Percentiles rank a stretch among this genome's conserved stretches.
Conservation (phyloP, 2,797 vertebrate species). For the Mormyrops boulengeri region DNA sequence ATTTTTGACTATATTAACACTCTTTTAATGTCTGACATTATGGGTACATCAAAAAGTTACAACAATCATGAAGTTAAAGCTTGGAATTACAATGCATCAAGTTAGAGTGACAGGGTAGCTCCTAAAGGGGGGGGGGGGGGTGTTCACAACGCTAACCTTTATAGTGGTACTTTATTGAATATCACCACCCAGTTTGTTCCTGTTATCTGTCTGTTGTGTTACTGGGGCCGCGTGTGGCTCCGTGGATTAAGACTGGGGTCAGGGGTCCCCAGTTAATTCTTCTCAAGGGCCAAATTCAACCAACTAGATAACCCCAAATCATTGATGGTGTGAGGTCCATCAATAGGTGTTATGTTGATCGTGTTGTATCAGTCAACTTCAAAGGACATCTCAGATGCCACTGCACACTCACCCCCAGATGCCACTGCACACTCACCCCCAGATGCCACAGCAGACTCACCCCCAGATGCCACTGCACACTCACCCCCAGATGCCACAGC, state of each 20-base stretch:
- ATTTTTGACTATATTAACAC: conserved; percentile 14
- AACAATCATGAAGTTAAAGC: background rate
- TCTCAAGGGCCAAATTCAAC: background rate
- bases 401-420: too few relatives aligned
- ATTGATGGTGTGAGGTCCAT: too few relatives aligned
- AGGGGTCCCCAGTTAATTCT: background rate
- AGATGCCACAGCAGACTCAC: too few relatives aligned
- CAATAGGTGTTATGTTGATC: too few relatives aligned
- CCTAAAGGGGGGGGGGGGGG: background rate
- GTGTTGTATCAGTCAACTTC: too few relatives aligned
- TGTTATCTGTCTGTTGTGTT: background rate
- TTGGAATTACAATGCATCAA: conserved; percentile 2
- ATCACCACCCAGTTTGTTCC: background rate
- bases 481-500: background rate
- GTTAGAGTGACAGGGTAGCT: background rate
- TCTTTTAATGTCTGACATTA: conserved; percentile 7
- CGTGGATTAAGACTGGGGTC: background rate
- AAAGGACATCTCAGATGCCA: too few relatives aligned
- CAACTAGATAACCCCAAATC: background rate
- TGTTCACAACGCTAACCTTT: background rate
- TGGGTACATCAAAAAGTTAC: background rate
- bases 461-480: too few relatives aligned
- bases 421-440: too few relatives aligned
- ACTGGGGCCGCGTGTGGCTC: background rate
- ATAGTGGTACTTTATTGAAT: background rate